phyloP scores from a whole-genome alignment of 2,113 vertebrate genomes.

The Ia io region DNA sequence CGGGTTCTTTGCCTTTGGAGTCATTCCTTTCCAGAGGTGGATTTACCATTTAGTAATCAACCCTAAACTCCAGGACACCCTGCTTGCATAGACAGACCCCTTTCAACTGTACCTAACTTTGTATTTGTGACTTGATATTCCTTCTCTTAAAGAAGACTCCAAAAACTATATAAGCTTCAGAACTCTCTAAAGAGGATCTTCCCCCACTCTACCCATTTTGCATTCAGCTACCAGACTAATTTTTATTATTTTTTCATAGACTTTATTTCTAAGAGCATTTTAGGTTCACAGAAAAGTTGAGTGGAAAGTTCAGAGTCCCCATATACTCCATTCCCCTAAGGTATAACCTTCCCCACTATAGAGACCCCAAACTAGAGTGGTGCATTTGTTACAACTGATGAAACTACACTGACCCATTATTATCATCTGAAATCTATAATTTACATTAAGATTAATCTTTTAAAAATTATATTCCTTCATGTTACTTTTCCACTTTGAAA shows the following conservation, averaged over 20 bases:
- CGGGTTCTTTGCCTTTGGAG: neutral
- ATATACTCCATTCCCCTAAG: neutral
- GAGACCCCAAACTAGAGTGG: neutral
- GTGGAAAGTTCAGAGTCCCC: neutral
- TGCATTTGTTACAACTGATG: neutral
- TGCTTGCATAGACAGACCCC: neutral
- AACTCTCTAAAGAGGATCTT: neutral
- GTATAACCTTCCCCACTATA: neutral
- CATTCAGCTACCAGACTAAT: neutral
- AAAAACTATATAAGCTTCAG: neutral
- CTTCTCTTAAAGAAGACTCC: neutral
- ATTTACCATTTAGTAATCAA: neutral
- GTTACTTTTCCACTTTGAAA: neutral
- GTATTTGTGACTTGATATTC: neutral
- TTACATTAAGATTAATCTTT: neutral
- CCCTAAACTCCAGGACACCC: neutral
- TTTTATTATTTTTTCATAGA: neutral
- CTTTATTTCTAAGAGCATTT: neutral
- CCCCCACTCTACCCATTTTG: neutral
- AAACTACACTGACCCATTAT: neutral
- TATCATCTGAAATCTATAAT: neutral
- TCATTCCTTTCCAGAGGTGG: neutral
- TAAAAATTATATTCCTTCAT: neutral
- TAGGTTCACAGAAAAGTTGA: neutral
- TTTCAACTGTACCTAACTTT: neutral